Percentiles rank a stretch among this genome's conserved stretches.
phyloP scores from a whole-genome alignment of 2,888 invertebrate species.

The Drepanosiphum platanoidis region DNA sequence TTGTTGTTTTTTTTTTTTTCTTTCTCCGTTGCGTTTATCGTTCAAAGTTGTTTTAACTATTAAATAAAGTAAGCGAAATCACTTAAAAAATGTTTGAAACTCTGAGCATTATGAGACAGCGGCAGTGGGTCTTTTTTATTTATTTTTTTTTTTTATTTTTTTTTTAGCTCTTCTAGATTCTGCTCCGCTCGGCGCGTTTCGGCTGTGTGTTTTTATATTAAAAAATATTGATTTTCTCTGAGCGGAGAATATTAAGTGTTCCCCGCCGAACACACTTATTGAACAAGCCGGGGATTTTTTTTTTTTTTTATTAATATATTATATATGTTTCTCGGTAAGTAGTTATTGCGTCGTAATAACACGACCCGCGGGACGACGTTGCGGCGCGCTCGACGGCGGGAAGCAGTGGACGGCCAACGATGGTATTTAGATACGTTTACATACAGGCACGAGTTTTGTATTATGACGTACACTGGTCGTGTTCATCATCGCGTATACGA shows the following conservation, averaged over 20 bases:
- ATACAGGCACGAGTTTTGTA: background rate
- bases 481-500: background rate
- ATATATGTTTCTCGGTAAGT: background rate
- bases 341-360: background rate
- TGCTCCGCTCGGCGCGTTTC: slow-evolving; percentile 1
- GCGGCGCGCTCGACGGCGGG: background rate
- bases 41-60: slow-evolving; percentile 32
- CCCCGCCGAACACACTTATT: slow-evolving; percentile 16
- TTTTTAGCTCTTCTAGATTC: slow-evolving; percentile 31
- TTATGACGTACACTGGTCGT: too few relatives aligned
- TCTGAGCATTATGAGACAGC: slow-evolving; percentile 8
- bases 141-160: background rate
- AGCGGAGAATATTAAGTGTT: slow-evolving; percentile 44
- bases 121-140: background rate
- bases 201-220: slow-evolving; percentile 40
- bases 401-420: background rate
- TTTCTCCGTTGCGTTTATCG: too few relatives aligned
- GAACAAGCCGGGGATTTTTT: slow-evolving; percentile 3
- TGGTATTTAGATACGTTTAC: background rate
- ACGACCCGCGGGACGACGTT: background rate
- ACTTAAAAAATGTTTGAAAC: slow-evolving; percentile 53
- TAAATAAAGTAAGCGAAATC: slow-evolving; percentile 52
- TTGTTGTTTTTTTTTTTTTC: too few relatives aligned
- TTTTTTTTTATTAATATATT: background rate
- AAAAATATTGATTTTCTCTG: slow-evolving; percentile 54